These are phyloP conservation scores for Lasiurus borealis DNA, from an alignment of 2,113 vertebrate genomes.

Conservation along the genomic window DNA sequence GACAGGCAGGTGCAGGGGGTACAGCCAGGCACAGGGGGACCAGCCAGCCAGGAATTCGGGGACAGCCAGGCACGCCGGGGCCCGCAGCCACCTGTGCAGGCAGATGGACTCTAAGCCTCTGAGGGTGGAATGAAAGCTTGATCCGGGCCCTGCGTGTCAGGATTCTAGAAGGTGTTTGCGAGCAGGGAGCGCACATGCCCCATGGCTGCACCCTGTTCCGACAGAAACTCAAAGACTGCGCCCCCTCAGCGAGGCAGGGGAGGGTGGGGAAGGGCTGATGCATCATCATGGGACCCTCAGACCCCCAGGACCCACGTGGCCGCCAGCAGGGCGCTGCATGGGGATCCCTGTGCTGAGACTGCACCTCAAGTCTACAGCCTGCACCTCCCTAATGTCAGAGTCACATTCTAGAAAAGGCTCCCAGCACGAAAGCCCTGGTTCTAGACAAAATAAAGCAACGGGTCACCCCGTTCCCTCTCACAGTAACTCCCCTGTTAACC, in stretches of 20 bases:
- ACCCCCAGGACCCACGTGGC: background rate
- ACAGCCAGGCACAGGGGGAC: background rate
- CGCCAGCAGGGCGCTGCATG: background rate
- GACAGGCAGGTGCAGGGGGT: background rate
- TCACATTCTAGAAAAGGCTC: background rate
- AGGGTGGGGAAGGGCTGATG: background rate
- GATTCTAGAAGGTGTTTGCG: slow-evolving; percentile 12
- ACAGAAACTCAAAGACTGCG: background rate
- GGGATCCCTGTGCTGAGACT: background rate
- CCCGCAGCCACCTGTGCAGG: background rate
- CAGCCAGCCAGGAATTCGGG: too few relatives aligned
- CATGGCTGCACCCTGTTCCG: background rate
- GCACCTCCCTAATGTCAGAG: background rate
- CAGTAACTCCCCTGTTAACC: background rate
- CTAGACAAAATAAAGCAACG: slow-evolving; percentile 25
- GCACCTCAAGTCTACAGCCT: background rate
- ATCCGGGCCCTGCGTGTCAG: background rate
- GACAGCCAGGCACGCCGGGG: too few relatives aligned
- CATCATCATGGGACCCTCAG: background rate
- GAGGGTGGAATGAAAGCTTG: background rate
- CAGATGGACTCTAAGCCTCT: background rate
- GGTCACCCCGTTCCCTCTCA: background rate
- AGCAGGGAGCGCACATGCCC: background rate
- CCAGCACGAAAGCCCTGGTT: slow-evolving; percentile 11
- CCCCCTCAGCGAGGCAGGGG: background rate